phyloP scores from a whole-genome alignment of 2,113 vertebrate genomes.

The Sprattus sprattus region DNA sequence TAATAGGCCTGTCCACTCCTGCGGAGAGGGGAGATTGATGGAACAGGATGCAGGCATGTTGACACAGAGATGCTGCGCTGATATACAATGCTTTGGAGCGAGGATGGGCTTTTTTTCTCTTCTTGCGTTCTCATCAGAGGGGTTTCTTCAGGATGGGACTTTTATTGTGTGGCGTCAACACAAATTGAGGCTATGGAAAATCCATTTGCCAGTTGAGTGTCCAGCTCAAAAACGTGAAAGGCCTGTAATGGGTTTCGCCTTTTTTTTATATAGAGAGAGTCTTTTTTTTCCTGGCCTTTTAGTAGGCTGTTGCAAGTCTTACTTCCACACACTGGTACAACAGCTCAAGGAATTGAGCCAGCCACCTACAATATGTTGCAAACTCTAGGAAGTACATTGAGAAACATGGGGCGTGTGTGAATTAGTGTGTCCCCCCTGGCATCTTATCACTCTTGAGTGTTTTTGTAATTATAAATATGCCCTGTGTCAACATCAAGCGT shows the following conservation, averaged over 20 bases:
- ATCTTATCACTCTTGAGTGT: constrained; percentile 9
- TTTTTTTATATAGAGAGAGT: neutral
- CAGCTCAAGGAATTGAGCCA: neutral
- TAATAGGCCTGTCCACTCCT: constrained; percentile 59
- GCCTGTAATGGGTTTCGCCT: neutral
- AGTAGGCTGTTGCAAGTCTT: neutral
- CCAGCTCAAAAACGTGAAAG: neutral
- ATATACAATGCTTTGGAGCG: constrained; percentile 42
- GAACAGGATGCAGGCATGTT: constrained; percentile 53
- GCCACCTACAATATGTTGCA: neutral
- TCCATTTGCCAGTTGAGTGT: constrained; percentile 10
- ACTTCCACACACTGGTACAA: neutral
- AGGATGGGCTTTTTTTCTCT: neutral
- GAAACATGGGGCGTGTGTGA: constrained; percentile 4
- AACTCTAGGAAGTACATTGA: neutral
- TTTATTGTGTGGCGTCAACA: constrained; percentile 16
- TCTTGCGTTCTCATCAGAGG: constrained; percentile 34
- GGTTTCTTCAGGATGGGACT: neutral
- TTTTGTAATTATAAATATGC: constrained; percentile 18
- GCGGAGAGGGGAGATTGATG: constrained; percentile 62
- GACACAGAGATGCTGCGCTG: constrained; percentile 56
- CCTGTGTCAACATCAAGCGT: constrained; percentile 10
- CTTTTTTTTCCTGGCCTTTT: neutral
- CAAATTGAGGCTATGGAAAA: constrained; percentile 16
- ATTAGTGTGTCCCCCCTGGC: neutral